phyloP scores from a whole-genome alignment of 53 echinoderm and acorn worm species.

The Paracentrotus lividus region DNA sequence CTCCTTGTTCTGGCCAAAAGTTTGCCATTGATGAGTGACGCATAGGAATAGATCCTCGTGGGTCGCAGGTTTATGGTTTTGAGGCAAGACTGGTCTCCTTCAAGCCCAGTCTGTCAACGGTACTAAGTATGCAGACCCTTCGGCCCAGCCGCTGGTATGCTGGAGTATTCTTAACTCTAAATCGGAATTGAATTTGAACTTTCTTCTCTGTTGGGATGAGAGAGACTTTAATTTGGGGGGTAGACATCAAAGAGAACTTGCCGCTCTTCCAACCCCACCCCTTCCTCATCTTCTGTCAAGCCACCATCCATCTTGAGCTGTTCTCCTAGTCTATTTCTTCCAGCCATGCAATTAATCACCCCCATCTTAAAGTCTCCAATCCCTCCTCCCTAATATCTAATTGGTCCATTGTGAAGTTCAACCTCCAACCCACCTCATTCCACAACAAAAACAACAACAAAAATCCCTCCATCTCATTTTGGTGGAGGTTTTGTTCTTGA shows the following conservation, averaged over 20 bases:
- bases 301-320: constrained; percentile 37
- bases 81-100: constrained; percentile 64
- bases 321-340: constrained; percentile 53
- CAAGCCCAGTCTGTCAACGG: constrained; percentile 52
- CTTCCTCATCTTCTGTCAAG: constrained; percentile 13
- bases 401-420: constrained; percentile 55
- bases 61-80: constrained; percentile 58
- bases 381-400: constrained; percentile 9
- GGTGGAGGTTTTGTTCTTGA: not conserved
- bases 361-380: not conserved
- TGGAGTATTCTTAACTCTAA: constrained; percentile 62
- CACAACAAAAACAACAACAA: constrained; percentile 25
- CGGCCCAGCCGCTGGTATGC: constrained; percentile 51
- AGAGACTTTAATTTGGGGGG: constrained; percentile 64
- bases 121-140: constrained; percentile 62
- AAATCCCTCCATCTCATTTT: constrained; percentile 35
- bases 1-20: constrained; percentile 36
- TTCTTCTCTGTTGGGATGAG: constrained; percentile 30
- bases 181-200: constrained; percentile 69
- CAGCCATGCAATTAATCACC: constrained; percentile 65
- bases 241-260: constrained; percentile 57
- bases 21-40: constrained; percentile 66
- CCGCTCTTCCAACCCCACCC: constrained; percentile 27
- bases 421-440: not conserved
- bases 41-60: constrained; percentile 73